Conservation (phyloP, 2,888 invertebrate genomes). For the Tiliacea citrago region DNA sequence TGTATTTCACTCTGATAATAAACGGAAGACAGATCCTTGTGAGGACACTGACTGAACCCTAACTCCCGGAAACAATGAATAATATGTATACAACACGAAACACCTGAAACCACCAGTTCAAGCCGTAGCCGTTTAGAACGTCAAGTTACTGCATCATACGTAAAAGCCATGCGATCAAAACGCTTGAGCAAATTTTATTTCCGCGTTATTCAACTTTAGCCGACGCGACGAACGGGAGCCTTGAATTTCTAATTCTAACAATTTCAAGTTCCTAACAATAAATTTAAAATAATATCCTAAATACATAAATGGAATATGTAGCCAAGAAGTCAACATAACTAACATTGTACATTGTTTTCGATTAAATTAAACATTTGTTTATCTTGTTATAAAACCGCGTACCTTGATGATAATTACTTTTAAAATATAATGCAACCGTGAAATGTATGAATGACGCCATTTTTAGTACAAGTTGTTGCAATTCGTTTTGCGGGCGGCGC, state of each 20-base stretch:
- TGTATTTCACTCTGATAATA: conserved; percentile 5
- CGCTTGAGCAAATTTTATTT: conserved; percentile 19
- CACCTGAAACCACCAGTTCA: conserved; percentile 1
- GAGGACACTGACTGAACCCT: not conserved
- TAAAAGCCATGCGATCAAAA: conserved; percentile 8
- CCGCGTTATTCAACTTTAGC: conserved; percentile 22
- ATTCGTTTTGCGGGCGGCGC: conserved; percentile 83
- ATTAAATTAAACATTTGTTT: conserved; percentile 58
- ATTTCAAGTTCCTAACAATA: conserved; percentile 13
- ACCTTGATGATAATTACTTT: conserved; percentile 77
- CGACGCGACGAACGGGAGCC: conserved; percentile 11
- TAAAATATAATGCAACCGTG: conserved; percentile 83
- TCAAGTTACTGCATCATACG: no score
- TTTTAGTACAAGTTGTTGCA: conserved; percentile 88
- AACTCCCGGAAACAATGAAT: not conserved
- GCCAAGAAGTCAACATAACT: conserved; percentile 8
- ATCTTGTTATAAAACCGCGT: conserved; percentile 57
- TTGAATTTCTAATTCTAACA: conserved; percentile 41
- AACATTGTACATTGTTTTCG: conserved; percentile 31
- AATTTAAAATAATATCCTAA: conserved; percentile 34
- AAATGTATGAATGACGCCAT: conserved; percentile 89
- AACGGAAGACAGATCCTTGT: not conserved
- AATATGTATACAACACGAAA: not conserved
- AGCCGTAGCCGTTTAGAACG: no score
- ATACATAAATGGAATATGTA: conserved; percentile 6